A percentile compares a stretch with the other conserved stretches of the same genome.
phyloP scores from a whole-genome alignment of 2,113 vertebrate genomes.

The Protobothrops flavoviridis region DNA sequence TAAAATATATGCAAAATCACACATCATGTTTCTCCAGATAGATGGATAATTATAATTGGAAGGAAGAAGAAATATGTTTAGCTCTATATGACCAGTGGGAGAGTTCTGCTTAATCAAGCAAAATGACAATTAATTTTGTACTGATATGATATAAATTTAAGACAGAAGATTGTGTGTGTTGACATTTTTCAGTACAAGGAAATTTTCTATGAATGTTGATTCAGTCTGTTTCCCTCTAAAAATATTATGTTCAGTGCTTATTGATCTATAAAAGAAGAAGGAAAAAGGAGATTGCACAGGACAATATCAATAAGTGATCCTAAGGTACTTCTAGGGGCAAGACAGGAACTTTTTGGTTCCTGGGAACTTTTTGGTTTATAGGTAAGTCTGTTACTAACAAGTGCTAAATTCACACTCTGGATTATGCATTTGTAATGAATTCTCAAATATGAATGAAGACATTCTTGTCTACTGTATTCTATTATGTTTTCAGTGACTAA shows the following conservation, averaged over 20 bases:
- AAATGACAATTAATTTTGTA: conserved; percentile 44
- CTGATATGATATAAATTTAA: conserved; percentile 23
- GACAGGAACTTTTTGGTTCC: neutral
- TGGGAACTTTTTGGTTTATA: neutral
- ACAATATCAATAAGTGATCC: neutral
- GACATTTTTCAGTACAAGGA: conserved; percentile 1
- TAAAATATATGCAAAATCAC: conserved; percentile 1
- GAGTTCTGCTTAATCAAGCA: conserved; percentile 43
- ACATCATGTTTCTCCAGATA: conserved; percentile 31
- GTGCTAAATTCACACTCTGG: neutral
- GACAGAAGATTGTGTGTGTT: conserved; percentile 47
- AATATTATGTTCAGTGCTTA: conserved; percentile 38
- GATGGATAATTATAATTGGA: conserved; percentile 39
- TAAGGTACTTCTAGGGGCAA: neutral
- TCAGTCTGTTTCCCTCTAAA: conserved; percentile 35
- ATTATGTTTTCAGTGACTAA: neutral
- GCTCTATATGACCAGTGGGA: conserved; percentile 20
- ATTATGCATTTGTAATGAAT: neutral
- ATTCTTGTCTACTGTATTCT: neutral
- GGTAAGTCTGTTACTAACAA: neutral
- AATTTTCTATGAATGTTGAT: conserved; percentile 49
- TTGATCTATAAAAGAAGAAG: conserved; percentile 41
- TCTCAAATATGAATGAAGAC: neutral
- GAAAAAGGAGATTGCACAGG: neutral
- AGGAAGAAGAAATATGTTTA: conserved; percentile 48